Evolutionary conservation across 2,797 vertebrate genomes (phyloP).

Genomic region (Thamnophis elegans): DNA sequence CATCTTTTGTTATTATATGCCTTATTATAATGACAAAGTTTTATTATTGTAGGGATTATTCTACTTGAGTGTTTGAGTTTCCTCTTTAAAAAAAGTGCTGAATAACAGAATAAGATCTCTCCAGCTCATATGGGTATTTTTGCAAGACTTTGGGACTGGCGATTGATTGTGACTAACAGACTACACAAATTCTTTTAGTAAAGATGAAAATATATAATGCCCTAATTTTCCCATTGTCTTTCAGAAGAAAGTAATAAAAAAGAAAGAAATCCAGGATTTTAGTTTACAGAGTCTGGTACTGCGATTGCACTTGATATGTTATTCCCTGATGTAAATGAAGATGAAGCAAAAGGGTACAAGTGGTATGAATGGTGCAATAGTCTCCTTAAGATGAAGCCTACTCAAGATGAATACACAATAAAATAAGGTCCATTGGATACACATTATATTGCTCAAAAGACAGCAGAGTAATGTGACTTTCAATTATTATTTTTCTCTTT

Average conservation of each 20-base stretch:
- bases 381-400: not conserved
- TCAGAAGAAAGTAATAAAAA: not conserved
- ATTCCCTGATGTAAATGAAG: not conserved
- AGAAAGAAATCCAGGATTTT: not conserved
- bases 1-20: not conserved
- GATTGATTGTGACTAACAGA: not conserved
- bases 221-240: not conserved
- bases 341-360: not conserved
- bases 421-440: not conserved
- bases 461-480: not conserved
- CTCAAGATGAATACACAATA: not conserved
- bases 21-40: not conserved
- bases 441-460: not conserved
- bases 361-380: not conserved
- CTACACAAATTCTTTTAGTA: not conserved
- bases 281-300: not conserved
- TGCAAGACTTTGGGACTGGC: not conserved
- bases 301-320: not conserved
- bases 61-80: not conserved
- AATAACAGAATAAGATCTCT: not conserved
- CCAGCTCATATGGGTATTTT: not conserved
- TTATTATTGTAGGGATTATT: not conserved
- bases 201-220: not conserved
- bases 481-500: not conserved
- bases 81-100: not conserved